phyloP scores from a whole-genome alignment of 2,797 vertebrate genomes.

The Xerus rutilus region DNA sequence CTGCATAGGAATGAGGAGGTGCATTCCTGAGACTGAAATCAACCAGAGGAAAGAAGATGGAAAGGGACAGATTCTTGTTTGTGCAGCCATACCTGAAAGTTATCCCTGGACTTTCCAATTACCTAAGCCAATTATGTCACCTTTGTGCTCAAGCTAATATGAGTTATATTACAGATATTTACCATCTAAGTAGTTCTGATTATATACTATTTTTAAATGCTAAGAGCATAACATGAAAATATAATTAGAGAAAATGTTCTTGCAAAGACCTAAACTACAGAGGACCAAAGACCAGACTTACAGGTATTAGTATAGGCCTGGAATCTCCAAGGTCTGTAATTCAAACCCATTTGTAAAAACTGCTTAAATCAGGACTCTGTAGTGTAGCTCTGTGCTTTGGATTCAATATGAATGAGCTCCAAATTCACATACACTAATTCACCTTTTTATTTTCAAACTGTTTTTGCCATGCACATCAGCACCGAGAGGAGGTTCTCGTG shows the following conservation, averaged over 20 bases:
- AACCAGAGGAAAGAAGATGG: not conserved
- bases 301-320: not conserved
- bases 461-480: not conserved
- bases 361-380: not conserved
- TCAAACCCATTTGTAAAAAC: constrained; percentile 35
- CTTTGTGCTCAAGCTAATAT: not conserved
- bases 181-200: not conserved
- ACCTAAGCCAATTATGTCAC: not conserved
- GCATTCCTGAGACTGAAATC: not conserved
- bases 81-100: not conserved
- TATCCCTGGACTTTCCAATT: not conserved
- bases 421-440: not conserved
- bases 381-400: not conserved
- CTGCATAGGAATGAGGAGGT: not conserved
- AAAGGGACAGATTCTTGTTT: not conserved
- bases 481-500: not conserved
- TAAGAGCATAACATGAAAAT: not conserved
- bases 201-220: not conserved
- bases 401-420: not conserved
- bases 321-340: not conserved
- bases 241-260: not conserved
- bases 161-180: not conserved
- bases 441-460: constrained; percentile 43
- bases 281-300: not conserved
- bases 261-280: not conserved